phyloP scores from a whole-genome alignment of 2,113 vertebrate species.

The Phoenicopterus ruber region DNA sequence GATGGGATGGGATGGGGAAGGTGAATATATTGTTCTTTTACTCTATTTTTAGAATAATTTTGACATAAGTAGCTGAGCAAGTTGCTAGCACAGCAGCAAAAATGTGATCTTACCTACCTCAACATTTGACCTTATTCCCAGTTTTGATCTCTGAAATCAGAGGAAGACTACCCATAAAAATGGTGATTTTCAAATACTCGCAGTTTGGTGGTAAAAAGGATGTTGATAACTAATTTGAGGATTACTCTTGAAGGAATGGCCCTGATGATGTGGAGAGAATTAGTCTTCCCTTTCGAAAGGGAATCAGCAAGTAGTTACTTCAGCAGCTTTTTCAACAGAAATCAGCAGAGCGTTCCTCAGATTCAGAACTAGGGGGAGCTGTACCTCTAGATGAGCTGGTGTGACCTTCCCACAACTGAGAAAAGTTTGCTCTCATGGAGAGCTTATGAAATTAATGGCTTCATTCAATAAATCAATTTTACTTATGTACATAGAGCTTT shows the following conservation, averaged over 20 bases:
- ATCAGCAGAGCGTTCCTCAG: neutral
- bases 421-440: neutral
- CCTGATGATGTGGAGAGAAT: neutral
- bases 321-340: neutral
- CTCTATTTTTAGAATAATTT: neutral
- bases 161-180: neutral
- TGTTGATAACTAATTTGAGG: neutral
- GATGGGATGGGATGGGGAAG: neutral
- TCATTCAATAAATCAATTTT: neutral
- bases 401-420: neutral
- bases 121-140: neutral
- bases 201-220: neutral
- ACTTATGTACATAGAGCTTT: neutral
- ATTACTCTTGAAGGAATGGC: neutral
- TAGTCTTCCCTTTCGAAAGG: neutral
- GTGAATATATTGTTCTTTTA: neutral
- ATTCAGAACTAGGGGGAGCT: slow-evolving; percentile 36
- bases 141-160: neutral
- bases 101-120: neutral
- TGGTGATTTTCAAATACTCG: neutral
- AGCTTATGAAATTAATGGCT: neutral
- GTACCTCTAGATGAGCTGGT: neutral
- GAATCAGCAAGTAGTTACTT: neutral
- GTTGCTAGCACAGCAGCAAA: neutral
- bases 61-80: neutral